Conservation (phyloP, 2,113 vertebrate species). For the Ibidorhyncha struthersii region DNA sequence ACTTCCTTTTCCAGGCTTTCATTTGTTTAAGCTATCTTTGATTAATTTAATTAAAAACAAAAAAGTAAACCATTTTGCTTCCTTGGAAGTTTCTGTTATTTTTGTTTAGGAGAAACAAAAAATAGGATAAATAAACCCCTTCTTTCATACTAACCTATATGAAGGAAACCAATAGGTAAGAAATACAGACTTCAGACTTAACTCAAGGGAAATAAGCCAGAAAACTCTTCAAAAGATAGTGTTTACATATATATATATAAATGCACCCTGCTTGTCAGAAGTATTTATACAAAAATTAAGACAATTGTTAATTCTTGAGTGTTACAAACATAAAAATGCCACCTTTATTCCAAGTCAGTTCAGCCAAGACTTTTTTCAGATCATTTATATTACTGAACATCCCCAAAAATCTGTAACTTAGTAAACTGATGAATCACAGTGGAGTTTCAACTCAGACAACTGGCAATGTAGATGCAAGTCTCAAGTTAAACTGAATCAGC, state of each 20-base stretch:
- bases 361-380: conserved; percentile 58
- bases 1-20: conserved; percentile 17
- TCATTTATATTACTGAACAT: conserved; percentile 57
- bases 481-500: conserved; percentile 40
- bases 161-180: background rate
- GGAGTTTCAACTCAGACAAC: conserved; percentile 68
- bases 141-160: conserved; percentile 1
- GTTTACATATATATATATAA: conserved; percentile 43
- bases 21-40: conserved; percentile 12
- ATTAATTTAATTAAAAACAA: background rate
- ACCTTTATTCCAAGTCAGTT: conserved; percentile 66
- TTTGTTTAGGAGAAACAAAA: background rate
- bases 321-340: conserved; percentile 70
- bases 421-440: conserved; percentile 79
- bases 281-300: conserved; percentile 66
- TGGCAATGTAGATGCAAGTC: conserved; percentile 58
- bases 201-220: conserved; percentile 12
- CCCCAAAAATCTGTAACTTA: conserved; percentile 66
- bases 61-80: background rate
- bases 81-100: background rate
- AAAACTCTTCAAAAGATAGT: conserved; percentile 27
- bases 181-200: conserved; percentile 33
- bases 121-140: background rate
- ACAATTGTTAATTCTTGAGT: conserved; percentile 59
- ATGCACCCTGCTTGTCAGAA: conserved; percentile 62